Percentiles rank a stretch among this genome's conserved stretches.
These are phyloP conservation scores for Neogale vison DNA, from an alignment of 2,113 vertebrate genomes.

Conservation along the genomic window DNA sequence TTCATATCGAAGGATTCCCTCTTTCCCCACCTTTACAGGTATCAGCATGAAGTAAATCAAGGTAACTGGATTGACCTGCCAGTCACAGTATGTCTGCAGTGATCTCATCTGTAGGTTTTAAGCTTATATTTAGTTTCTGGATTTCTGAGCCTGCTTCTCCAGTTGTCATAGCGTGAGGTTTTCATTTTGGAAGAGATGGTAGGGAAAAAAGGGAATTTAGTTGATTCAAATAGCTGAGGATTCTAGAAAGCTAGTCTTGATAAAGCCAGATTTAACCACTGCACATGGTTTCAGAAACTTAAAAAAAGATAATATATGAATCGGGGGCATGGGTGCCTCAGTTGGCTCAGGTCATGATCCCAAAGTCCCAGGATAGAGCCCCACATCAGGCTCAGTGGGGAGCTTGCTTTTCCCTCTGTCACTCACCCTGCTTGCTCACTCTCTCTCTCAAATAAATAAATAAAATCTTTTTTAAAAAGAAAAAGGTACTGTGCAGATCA, in stretches of 20 bases:
- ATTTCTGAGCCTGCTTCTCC: neutral
- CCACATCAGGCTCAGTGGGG: too few species aligned
- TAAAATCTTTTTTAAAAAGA: too few species aligned
- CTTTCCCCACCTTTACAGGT: neutral
- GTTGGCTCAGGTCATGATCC: too few species aligned
- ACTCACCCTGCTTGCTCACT: too few species aligned
- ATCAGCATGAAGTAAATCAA: neutral
- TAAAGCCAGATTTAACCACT: neutral
- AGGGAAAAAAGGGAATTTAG: neutral
- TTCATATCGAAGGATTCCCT: neutral
- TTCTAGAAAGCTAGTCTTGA: neutral
- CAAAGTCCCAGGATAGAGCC: too few species aligned
- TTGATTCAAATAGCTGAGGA: neutral
- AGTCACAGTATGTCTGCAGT: neutral
- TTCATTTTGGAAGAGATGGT: constrained; percentile 12
- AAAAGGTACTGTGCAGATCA: neutral
- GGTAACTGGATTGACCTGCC: neutral
- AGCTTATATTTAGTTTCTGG: neutral
- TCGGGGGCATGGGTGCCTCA: neutral
- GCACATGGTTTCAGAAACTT: neutral
- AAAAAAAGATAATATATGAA: neutral
- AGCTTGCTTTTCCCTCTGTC: too few species aligned
- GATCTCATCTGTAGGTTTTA: neutral
- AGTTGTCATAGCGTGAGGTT: neutral
- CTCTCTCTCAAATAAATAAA: too few species aligned